These are phyloP conservation scores for Megalops cyprinoides DNA, from an alignment of 2,797 vertebrate species.

Conservation along the genomic window DNA sequence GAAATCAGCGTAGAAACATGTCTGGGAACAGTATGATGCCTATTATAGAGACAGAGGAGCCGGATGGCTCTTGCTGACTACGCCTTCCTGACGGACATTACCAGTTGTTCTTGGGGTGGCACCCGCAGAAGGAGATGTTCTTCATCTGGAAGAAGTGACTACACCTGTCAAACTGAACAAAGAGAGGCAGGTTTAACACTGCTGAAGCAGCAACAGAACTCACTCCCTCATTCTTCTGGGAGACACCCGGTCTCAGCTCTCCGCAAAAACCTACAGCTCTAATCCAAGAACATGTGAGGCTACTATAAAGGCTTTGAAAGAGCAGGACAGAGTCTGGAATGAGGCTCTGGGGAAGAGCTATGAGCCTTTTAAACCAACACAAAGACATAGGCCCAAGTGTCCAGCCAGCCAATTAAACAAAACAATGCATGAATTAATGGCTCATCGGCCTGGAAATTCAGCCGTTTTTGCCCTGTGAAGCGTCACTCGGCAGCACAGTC, in stretches of 20 bases:
- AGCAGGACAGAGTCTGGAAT: not conserved
- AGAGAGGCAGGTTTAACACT: conserved; percentile 8
- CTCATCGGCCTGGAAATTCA: no score
- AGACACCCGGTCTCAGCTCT: no score
- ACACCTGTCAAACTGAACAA: conserved; percentile 85
- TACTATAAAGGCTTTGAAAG: not conserved
- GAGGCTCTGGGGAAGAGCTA: not conserved
- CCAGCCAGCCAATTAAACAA: no score
- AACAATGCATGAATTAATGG: no score
- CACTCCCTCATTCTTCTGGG: not conserved
- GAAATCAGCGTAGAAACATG: no score
- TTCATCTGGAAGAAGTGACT: conserved; percentile 99
- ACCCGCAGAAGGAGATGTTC: conserved; percentile 97
- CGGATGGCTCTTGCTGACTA: not conserved
- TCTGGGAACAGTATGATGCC: not conserved
- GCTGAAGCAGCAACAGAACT: not conserved
- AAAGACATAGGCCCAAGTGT: no score
- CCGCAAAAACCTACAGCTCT: not conserved
- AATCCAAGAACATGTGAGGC: no score
- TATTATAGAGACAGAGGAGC: not conserved
- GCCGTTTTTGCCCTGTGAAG: no score
- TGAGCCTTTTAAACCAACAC: no score
- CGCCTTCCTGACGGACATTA: conserved; percentile 52
- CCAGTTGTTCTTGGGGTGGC: conserved; percentile 96
- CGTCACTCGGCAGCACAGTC: no score